Conservation (phyloP, 2,888 invertebrate species). For the Rhingia campestris region DNA sequence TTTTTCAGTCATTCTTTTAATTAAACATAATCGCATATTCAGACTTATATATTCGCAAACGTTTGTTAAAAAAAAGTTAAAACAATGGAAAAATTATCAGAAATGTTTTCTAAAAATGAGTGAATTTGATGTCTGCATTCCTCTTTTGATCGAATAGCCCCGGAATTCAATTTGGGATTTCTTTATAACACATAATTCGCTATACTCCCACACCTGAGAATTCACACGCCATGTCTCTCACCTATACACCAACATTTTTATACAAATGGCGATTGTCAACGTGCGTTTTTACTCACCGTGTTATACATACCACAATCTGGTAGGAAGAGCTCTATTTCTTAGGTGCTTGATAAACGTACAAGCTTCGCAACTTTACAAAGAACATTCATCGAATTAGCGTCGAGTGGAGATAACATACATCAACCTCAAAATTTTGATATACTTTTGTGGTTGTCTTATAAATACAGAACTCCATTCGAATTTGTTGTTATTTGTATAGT, state of each 20-base stretch:
- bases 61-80: too few relatives aligned
- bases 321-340: not conserved
- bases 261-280: not conserved
- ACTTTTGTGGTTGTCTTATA: slow-evolving; percentile 66
- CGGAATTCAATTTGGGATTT: too few relatives aligned
- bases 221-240: slow-evolving; percentile 13
- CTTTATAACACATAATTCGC: too few relatives aligned
- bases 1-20: too few relatives aligned
- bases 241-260: not conserved
- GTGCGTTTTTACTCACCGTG: not conserved
- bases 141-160: too few relatives aligned
- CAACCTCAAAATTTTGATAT: slow-evolving; percentile 56
- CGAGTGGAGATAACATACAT: slow-evolving; percentile 35
- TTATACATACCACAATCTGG: not conserved
- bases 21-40: too few relatives aligned
- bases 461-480: slow-evolving; percentile 65
- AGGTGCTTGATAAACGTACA: slow-evolving; percentile 21
- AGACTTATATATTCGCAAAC: too few relatives aligned
- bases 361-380: slow-evolving; percentile 37
- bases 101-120: too few relatives aligned
- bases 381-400: slow-evolving; percentile 52
- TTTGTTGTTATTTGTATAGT: slow-evolving; percentile 70
- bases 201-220: slow-evolving; percentile 1
- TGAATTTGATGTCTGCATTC: too few relatives aligned
- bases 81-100: too few relatives aligned